Conservation (phyloP, 2,888 invertebrate species). For the Syrphus vitripennis region DNA sequence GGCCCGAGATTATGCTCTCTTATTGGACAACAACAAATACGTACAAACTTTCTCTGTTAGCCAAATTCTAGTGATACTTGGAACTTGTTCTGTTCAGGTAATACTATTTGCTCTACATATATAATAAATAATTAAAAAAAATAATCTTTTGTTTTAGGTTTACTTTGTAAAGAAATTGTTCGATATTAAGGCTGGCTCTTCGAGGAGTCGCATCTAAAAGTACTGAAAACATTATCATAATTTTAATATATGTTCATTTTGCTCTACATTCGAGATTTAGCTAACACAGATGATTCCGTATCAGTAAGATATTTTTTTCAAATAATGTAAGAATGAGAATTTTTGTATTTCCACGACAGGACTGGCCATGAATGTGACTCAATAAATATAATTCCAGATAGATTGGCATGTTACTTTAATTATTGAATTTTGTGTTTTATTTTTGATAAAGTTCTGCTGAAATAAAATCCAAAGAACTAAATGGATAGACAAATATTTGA, state of each 20-base stretch:
- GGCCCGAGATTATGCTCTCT: slow-evolving; percentile 90
- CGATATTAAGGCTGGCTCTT: slow-evolving; percentile 87
- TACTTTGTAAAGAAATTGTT: slow-evolving; percentile 95
- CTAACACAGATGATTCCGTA: slow-evolving; percentile 33
- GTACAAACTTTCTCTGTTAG: slow-evolving; percentile 94
- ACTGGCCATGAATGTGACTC: slow-evolving; percentile 43
- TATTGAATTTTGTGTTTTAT: background rate
- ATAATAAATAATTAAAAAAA: background rate
- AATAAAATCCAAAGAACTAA: background rate
- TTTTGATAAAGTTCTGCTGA: background rate
- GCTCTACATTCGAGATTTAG: slow-evolving; percentile 23
- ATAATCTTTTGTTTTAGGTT: slow-evolving; percentile 83
- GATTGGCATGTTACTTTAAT: slow-evolving; percentile 11
- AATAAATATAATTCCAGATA: slow-evolving; percentile 30
- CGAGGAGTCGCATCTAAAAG: slow-evolving; percentile 80
- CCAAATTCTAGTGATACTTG: slow-evolving; percentile 91
- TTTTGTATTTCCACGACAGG: slow-evolving; percentile 23
- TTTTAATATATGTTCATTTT: slow-evolving; percentile 18
- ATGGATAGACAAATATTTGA: no score
- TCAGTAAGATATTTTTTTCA: slow-evolving; percentile 38
- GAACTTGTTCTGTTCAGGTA: slow-evolving; percentile 89
- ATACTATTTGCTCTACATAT: background rate
- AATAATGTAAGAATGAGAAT: background rate
- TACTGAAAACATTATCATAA: background rate
- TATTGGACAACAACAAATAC: slow-evolving; percentile 91